These are phyloP conservation scores for Drusus annulatus DNA, from an alignment of 1,140 invertebrate species.

Conservation along the genomic window DNA sequence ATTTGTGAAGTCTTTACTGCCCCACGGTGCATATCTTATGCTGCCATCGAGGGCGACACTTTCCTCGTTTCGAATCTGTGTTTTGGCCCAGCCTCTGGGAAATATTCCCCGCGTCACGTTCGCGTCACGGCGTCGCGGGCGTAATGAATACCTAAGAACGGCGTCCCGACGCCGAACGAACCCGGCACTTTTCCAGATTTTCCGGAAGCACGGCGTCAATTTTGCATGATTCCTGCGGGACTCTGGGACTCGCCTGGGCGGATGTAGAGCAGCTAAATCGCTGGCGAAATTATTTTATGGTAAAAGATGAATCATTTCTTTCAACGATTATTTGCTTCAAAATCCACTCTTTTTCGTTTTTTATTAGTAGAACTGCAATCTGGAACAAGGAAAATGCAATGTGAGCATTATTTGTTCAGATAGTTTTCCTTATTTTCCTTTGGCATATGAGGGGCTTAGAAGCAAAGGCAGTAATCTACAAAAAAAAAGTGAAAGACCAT, in stretches of 20 bases:
- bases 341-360: too few relatives aligned
- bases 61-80: neutral
- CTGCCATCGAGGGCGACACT: neutral
- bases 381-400: too few relatives aligned
- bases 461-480: too few relatives aligned
- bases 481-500: too few relatives aligned
- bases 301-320: too few relatives aligned
- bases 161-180: neutral
- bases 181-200: neutral
- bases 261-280: too few relatives aligned
- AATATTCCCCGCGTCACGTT: constrained; percentile 12
- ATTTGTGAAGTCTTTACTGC: neutral
- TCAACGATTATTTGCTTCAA: too few relatives aligned
- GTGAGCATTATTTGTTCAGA: too few relatives aligned
- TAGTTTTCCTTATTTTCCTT: too few relatives aligned
- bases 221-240: constrained; percentile 13
- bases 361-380: too few relatives aligned
- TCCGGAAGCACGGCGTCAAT: neutral
- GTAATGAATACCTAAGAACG: constrained; percentile 12
- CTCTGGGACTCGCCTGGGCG: neutral
- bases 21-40: neutral
- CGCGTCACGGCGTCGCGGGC: neutral
- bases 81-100: constrained; percentile 5
- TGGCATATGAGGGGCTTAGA: too few relatives aligned
- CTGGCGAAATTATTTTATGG: too few relatives aligned